Conservation (phyloP, 2,113 vertebrate species). For the Neopipo cinnamomea region DNA sequence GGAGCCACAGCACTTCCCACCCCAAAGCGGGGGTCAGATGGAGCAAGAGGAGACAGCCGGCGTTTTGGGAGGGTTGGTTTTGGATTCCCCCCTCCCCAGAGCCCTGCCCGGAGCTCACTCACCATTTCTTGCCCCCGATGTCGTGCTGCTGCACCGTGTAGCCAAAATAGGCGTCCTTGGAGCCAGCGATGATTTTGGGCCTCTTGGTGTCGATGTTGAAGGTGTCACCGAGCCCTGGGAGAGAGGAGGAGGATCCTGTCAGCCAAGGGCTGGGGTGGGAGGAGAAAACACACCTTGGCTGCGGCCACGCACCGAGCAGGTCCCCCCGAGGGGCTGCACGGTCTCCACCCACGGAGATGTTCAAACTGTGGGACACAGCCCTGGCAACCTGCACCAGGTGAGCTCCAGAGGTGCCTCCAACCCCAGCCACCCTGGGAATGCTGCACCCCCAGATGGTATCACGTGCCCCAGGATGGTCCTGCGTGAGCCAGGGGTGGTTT, state of each 20-base stretch:
- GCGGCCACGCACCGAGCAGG: accelerated
- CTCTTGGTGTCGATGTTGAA: constrained; percentile 91
- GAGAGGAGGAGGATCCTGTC: not conserved
- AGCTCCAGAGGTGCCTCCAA: not conserved
- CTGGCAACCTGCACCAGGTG: not conserved
- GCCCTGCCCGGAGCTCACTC: constrained; percentile 1
- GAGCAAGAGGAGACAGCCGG: accelerated
- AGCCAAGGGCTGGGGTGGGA: not conserved
- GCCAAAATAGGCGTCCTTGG: constrained; percentile 89
- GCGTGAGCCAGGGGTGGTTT: accelerated
- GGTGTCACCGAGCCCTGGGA: constrained; percentile 78
- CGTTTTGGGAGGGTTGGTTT: accelerated
- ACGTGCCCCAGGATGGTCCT: accelerated
- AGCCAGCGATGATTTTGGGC: constrained; percentile 85
- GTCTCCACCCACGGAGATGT: not conserved
- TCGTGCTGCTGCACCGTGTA: constrained; percentile 96
- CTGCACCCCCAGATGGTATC: accelerated
- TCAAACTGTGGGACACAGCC: not conserved
- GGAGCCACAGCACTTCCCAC: accelerated
- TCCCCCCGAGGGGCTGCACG: accelerated
- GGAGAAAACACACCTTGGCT: not conserved
- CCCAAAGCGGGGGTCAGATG: accelerated
- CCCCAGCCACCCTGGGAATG: not conserved
- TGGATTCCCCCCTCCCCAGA: accelerated
- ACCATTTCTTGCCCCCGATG: constrained; percentile 91